Conservation (phyloP, 2,888 invertebrate species). For the Conops quadrifasciatus region DNA sequence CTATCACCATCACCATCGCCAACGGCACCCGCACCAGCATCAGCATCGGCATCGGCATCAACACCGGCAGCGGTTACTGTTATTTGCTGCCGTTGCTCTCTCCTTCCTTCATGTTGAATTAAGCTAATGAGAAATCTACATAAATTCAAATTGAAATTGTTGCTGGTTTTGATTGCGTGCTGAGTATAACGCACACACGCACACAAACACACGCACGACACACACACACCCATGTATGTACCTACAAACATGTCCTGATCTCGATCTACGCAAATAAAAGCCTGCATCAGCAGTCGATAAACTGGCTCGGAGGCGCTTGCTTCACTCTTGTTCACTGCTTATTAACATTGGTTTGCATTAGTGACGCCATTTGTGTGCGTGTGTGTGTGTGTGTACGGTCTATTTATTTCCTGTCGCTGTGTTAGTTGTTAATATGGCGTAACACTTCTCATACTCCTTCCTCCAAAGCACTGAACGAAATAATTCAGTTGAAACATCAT, state of each 20-base stretch:
- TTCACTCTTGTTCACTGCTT: not conserved
- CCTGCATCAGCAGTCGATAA: not conserved
- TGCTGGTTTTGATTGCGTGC: not conserved
- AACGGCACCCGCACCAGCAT: not conserved
- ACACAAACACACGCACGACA: slow-evolving; percentile 18
- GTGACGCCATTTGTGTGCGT: not conserved
- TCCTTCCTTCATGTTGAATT: slow-evolving; percentile 50
- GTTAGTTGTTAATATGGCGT: slow-evolving; percentile 7
- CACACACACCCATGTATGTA: slow-evolving; percentile 15
- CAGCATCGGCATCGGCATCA: slow-evolving; percentile 3
- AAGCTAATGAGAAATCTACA: slow-evolving; percentile 50
- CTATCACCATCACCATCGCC: not conserved
- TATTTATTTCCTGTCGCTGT: not conserved
- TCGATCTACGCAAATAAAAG: too few relatives aligned
- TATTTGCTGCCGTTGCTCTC: slow-evolving; percentile 44
- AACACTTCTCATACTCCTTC: not conserved
- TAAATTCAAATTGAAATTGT: slow-evolving; percentile 40
- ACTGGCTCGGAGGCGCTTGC: not conserved
- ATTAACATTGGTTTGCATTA: slow-evolving; percentile 12
- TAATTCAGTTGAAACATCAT: not conserved
- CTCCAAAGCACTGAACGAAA: not conserved
- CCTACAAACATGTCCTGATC: too few relatives aligned
- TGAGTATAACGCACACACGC: not conserved
- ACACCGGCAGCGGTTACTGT: slow-evolving; percentile 4
- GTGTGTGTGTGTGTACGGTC: slow-evolving; percentile 9